phyloP scores from a whole-genome alignment of 2,888 invertebrate genomes.

The Flexamia atlantica region DNA sequence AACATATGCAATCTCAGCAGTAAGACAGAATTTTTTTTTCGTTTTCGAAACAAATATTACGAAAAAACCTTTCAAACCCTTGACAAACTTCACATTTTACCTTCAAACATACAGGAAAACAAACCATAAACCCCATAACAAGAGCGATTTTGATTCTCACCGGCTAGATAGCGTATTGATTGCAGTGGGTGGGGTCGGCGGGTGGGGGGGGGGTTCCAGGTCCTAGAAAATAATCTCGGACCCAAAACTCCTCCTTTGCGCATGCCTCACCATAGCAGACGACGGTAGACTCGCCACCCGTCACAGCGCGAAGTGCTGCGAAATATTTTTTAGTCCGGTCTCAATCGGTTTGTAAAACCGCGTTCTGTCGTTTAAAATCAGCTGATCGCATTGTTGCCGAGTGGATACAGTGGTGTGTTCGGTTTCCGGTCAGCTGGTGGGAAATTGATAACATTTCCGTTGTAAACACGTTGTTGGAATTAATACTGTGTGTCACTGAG shows the following conservation, averaged over 20 bases:
- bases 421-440: neutral
- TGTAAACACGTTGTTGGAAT: too few relatives aligned
- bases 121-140: neutral
- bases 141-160: slow-evolving; percentile 27
- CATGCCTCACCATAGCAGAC: neutral
- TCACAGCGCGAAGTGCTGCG: neutral
- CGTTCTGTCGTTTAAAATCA: neutral
- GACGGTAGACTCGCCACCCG: neutral
- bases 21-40: too few relatives aligned
- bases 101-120: neutral
- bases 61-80: too few relatives aligned
- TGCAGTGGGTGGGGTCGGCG: neutral
- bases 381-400: slow-evolving; percentile 25
- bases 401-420: slow-evolving; percentile 26
- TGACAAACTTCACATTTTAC: too few relatives aligned
- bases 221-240: neutral
- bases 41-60: too few relatives aligned
- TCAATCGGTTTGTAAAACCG: slow-evolving; percentile 12
- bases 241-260: slow-evolving; percentile 1
- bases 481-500: too few relatives aligned
- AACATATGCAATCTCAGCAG: too few relatives aligned
- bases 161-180: slow-evolving; percentile 38
- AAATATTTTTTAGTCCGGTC: neutral
- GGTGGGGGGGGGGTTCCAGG: neutral
- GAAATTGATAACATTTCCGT: neutral